Percentiles rank a stretch among this genome's conserved stretches.
These are phyloP conservation scores for Lacerta bilineata DNA, from an alignment of 2,797 vertebrate genomes.

Conservation along the genomic window DNA sequence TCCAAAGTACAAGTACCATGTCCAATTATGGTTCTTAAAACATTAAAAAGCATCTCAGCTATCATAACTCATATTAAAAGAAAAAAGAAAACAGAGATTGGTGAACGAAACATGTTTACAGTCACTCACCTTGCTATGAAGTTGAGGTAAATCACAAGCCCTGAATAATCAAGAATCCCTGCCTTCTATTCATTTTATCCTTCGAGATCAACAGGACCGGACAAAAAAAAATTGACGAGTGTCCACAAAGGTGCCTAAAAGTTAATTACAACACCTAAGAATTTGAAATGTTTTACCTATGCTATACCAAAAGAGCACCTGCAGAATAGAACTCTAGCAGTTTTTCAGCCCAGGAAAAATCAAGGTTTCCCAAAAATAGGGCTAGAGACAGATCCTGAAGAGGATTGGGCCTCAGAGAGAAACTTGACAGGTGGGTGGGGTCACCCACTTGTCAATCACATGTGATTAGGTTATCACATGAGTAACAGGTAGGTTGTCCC, in stretches of 20 bases:
- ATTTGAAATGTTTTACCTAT: background rate
- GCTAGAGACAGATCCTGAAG: too few species aligned
- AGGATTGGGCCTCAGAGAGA: too few species aligned
- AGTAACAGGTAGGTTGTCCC: too few species aligned
- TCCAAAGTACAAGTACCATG: background rate
- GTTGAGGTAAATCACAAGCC: background rate
- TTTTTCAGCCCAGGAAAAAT: background rate
- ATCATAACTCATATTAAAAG: background rate
- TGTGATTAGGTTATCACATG: too few species aligned
- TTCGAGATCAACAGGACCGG: background rate
- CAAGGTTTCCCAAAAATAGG: background rate
- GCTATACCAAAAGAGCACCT: background rate
- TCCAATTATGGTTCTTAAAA: background rate
- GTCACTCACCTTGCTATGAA: conserved; percentile 24
- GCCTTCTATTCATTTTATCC: conserved; percentile 40
- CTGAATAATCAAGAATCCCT: background rate
- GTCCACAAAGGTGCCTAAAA: conserved; percentile 9
- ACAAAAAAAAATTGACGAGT: background rate
- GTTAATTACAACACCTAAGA: background rate
- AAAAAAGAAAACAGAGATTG: background rate
- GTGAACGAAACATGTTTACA: background rate
- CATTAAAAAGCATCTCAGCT: too few species aligned
- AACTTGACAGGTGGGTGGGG: too few species aligned
- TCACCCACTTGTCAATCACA: too few species aligned
- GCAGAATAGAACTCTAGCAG: background rate